Percentiles rank a stretch among this genome's conserved stretches.
Evolutionary conservation across 2,888 invertebrate genomes (phyloP).

Genomic region (Erannis defoliaria): DNA sequence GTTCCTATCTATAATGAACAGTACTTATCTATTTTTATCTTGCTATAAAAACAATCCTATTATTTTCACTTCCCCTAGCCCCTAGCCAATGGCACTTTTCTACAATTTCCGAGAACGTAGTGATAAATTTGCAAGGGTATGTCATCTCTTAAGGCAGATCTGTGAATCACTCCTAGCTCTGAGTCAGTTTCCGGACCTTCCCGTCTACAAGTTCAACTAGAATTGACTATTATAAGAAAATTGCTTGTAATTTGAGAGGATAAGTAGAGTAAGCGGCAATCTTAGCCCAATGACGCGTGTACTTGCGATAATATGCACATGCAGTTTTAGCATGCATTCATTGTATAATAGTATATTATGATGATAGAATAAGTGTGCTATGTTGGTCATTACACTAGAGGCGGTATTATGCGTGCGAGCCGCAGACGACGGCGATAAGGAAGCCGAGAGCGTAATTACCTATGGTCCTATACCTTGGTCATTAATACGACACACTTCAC

Average conservation of each 20-base stretch:
- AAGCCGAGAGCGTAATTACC: too few relatives aligned
- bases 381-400: too few relatives aligned
- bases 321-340: too few relatives aligned
- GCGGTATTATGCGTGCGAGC: too few relatives aligned
- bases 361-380: too few relatives aligned
- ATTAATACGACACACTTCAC: too few relatives aligned
- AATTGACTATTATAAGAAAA: conserved; percentile 28
- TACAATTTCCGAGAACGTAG: conserved; percentile 4
- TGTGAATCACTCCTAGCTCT: conserved; percentile 27
- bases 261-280: conserved; percentile 12
- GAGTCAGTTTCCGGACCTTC: conserved; percentile 22
- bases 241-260: conserved; percentile 24
- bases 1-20: not conserved
- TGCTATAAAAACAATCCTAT: conserved; percentile 13
- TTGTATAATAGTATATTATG: not conserved
- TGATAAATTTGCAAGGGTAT: conserved; percentile 17
- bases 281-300: conserved; percentile 19
- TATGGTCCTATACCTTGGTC: too few relatives aligned
- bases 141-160: conserved; percentile 32
- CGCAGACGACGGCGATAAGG: too few relatives aligned
- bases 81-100: conserved; percentile 2
- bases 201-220: conserved; percentile 24
- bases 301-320: not conserved
- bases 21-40: conserved; percentile 8
- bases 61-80: conserved; percentile 5